phyloP scores from a whole-genome alignment of 1,140 invertebrate genomes.

The Mercenaria mercenaria region DNA sequence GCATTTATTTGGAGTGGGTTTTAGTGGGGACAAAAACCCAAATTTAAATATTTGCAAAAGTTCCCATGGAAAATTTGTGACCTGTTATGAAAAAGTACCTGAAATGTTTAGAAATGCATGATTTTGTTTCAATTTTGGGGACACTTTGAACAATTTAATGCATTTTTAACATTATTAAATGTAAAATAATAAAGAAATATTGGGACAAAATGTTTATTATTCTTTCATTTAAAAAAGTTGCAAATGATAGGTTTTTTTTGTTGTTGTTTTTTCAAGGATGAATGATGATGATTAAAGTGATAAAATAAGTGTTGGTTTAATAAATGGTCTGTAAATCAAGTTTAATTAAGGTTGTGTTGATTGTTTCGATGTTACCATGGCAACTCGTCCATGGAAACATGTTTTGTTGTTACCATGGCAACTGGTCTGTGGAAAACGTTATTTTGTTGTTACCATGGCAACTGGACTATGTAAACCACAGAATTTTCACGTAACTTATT shows the following conservation, averaged over 20 bases:
- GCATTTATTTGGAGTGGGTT: not conserved
- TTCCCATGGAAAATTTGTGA: not conserved
- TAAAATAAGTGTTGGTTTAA: not conserved
- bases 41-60: not conserved
- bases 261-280: not conserved
- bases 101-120: not conserved
- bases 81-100: not conserved
- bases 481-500: not conserved
- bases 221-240: not conserved
- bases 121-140: not conserved
- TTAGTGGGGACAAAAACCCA: not conserved
- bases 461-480: not conserved
- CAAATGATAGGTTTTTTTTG: not conserved
- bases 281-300: too few relatives aligned
- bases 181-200: conserved; percentile 21
- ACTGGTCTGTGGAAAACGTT: too few relatives aligned
- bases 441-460: not conserved
- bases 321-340: not conserved
- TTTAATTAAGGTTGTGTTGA: not conserved
- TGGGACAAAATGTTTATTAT: conserved; percentile 29
- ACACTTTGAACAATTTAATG: not conserved
- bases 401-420: too few relatives aligned
- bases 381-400: not conserved
- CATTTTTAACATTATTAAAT: not conserved
- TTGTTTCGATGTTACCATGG: not conserved